These are phyloP conservation scores for Armadillidium nasatum DNA, from an alignment of 1,140 invertebrate species.

Conservation along the genomic window DNA sequence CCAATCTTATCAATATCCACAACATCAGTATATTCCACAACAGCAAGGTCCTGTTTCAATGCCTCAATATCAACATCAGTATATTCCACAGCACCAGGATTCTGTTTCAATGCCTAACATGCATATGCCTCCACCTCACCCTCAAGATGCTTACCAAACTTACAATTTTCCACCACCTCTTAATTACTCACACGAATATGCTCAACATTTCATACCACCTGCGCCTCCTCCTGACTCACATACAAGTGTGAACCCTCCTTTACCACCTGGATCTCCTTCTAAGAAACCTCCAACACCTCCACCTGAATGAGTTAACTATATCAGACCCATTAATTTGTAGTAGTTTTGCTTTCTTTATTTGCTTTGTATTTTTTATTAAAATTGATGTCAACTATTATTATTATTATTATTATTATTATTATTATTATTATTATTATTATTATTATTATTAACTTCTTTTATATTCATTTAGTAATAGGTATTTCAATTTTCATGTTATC, in stretches of 20 bases:
- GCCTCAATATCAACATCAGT: not conserved
- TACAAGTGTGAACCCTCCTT: not conserved
- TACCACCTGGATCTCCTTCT: not conserved
- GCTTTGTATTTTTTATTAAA: too few relatives aligned
- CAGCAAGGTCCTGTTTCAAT: not conserved
- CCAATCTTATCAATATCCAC: not conserved
- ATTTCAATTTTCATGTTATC: too few relatives aligned
- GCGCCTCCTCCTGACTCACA: not conserved
- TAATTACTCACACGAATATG: not conserved
- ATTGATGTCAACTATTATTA: too few relatives aligned
- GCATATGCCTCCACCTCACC: not conserved
- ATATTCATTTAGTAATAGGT: too few relatives aligned
- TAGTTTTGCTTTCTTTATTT: too few relatives aligned
- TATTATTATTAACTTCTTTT: too few relatives aligned
- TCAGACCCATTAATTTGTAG: too few relatives aligned
- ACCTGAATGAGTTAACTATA: not conserved
- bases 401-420: too few relatives aligned
- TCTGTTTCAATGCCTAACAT: not conserved
- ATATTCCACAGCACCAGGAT: not conserved
- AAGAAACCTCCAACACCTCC: not conserved
- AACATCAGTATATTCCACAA: too few relatives aligned
- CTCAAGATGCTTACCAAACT: not conserved
- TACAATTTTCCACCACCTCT: not conserved
- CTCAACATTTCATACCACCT: not conserved
- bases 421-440: too few relatives aligned